Evolutionary conservation across 2,888 invertebrate species (phyloP), one percentile per base, ranked within the genome.

Genomic region (Dolichomitus sp.): DNA sequence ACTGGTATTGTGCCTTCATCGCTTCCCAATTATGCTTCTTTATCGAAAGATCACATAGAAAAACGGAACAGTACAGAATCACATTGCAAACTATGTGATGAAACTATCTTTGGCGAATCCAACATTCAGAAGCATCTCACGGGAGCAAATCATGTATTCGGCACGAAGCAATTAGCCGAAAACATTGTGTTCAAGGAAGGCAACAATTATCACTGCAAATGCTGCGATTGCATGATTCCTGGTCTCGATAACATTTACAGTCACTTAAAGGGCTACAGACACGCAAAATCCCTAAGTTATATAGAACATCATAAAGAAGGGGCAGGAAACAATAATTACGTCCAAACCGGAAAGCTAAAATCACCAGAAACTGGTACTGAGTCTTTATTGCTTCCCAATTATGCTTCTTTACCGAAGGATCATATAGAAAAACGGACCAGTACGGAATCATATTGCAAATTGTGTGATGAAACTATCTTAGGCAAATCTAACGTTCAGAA

Each of bases 211-310:
- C 27, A 27, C 4, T 69, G 77, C 61, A 50, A 19, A 23, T 61
- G 50, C 40, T 77, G 69, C 61, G 14, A 69, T 30, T 77, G 61
- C 40, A 17, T 14, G 7, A 69, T 77, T 23, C 37, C 40, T 11
- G 52, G 40, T 0, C 3, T 69, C 14, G 77, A 77, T 3, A 52
- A 63, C 12, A 7, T 73, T n/a, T 63, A 50, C n/a, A 6, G n/a
- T 0, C 73, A 73, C 33, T 23, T 52, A 9, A 63, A 50, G 17
- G 63, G 40, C 37, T 2, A 2, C n/a, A 40, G 19, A 2, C 73
- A 73, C 48, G 19, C 33, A 6, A 9, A 65, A 42, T 45, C 45
- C 14, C 11, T 66, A n/a, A 48, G 1, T 27, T 7, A 12, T n/a
- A 14, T n/a, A 30, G 9, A 66, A 0, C 48, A 33, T 1, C 11